These are phyloP conservation scores for Pseudolaguvia tuberculata DNA, from an alignment of 2,113 vertebrate genomes.

Conservation along the genomic window DNA sequence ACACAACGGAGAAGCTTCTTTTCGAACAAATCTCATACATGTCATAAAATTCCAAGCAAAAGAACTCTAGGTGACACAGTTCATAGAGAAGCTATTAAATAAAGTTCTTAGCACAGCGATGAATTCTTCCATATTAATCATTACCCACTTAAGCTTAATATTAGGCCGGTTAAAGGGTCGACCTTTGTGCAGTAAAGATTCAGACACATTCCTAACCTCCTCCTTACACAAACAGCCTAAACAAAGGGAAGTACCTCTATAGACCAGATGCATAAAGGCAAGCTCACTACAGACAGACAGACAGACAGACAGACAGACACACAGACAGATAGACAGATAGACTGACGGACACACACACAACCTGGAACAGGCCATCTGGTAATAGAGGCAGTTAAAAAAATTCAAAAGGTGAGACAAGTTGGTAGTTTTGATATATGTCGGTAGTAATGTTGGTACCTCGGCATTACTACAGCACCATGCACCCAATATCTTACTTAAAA, in stretches of 20 bases:
- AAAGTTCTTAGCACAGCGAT: conserved; percentile 10
- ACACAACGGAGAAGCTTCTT: neutral
- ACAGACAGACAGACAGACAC: conserved; percentile 53
- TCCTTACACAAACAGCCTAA: conserved; percentile 64
- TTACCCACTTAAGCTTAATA: conserved; percentile 54
- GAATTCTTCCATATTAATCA: conserved; percentile 50
- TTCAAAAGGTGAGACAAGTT: neutral
- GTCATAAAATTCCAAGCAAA: conserved; percentile 2
- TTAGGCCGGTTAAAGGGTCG: conserved; percentile 42
- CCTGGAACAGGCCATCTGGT: conserved; percentile 58
- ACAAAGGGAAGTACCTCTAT: conserved; percentile 48
- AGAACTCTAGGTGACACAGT: conserved; percentile 30
- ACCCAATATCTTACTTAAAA: too few relatives aligned
- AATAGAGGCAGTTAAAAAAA: neutral
- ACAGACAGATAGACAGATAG: neutral
- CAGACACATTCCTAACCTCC: conserved; percentile 53
- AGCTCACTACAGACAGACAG: conserved; percentile 52
- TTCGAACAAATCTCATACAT: conserved; percentile 9
- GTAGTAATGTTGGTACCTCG: neutral
- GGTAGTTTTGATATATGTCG: too few relatives aligned
- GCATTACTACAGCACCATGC: neutral
- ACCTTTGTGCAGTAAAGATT: conserved; percentile 52
- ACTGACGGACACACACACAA: too few relatives aligned
- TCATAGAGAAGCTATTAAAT: conserved; percentile 18
- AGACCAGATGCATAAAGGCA: conserved; percentile 34